Percentiles rank a stretch among this genome's conserved stretches.
These are phyloP conservation scores for Cataglyphis livida DNA, from an alignment of 2,888 invertebrate species.

Conservation along the genomic window DNA sequence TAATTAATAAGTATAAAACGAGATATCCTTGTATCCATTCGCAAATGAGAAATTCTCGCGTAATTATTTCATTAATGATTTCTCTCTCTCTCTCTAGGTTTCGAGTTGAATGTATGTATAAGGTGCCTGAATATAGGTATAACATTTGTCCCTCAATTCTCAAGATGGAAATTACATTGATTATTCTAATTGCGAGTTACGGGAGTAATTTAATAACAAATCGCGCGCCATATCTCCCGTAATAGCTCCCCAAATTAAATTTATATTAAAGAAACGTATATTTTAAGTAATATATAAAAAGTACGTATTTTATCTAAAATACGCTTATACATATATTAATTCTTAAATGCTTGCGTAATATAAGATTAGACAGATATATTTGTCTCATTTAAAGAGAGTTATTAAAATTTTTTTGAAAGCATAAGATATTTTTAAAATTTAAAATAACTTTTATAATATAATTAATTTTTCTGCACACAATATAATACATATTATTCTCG, in stretches of 20 bases:
- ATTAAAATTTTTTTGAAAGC: neutral
- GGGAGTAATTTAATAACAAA: constrained; percentile 35
- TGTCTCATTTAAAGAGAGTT: neutral
- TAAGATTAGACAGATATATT: neutral
- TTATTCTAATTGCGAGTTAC: constrained; percentile 46
- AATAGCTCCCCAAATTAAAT: constrained; percentile 14
- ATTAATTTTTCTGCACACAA: neutral
- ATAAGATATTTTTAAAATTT: neutral
- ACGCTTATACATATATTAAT: neutral
- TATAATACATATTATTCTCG: neutral
- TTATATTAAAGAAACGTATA: neutral
- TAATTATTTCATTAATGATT: constrained; percentile 40
- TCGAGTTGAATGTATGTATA: constrained; percentile 27
- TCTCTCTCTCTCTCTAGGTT: constrained; percentile 2
- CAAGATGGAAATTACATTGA: constrained; percentile 36
- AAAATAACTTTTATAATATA: neutral
- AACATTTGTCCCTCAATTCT: constrained; percentile 49
- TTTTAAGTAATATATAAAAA: neutral
- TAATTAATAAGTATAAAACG: neutral
- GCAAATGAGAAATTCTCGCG: constrained; percentile 3
- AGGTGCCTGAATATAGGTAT: constrained; percentile 36
- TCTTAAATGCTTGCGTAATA: neutral
- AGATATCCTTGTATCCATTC: constrained; percentile 5
- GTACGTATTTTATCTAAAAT: neutral
- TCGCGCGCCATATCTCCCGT: neutral